Conservation (phyloP, 2,797 vertebrate genomes). For the Chlorospingus flavigularis region DNA sequence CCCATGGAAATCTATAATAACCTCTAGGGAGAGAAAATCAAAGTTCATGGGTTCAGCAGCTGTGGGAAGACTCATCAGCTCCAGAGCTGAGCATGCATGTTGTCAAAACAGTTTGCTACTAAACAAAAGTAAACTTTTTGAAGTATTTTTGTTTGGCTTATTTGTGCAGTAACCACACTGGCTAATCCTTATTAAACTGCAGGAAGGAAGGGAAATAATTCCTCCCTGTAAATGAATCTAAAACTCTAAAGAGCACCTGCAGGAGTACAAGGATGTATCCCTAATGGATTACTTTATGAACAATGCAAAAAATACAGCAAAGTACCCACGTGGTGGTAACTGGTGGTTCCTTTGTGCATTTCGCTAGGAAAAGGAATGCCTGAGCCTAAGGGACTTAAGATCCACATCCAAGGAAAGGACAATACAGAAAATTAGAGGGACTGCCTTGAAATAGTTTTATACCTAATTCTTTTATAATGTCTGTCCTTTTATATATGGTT, state of each 20-base stretch:
- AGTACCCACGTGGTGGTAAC: neutral
- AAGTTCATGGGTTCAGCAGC: neutral
- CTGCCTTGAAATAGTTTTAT: neutral
- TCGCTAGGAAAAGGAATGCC: neutral
- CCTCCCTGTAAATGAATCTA: neutral
- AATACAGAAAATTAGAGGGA: neutral
- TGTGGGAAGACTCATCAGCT: neutral
- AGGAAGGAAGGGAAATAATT: neutral
- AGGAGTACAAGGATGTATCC: neutral
- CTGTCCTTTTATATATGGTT: neutral
- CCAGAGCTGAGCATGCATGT: neutral
- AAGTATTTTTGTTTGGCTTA: neutral
- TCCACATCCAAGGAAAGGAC: neutral
- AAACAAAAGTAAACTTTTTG: neutral
- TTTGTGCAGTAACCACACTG: neutral
- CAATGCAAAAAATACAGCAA: neutral
- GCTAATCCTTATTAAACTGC: neutral
- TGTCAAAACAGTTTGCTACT: neutral
- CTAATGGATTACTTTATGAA: neutral
- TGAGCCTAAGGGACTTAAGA: neutral
- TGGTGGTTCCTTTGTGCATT: neutral
- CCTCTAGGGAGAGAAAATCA: neutral
- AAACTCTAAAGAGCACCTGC: neutral
- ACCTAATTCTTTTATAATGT: neutral
- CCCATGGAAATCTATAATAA: slow-evolving; percentile 9